Conservation (phyloP, 64 coral and sea anemone genomes). For the Montipora sp. region DNA sequence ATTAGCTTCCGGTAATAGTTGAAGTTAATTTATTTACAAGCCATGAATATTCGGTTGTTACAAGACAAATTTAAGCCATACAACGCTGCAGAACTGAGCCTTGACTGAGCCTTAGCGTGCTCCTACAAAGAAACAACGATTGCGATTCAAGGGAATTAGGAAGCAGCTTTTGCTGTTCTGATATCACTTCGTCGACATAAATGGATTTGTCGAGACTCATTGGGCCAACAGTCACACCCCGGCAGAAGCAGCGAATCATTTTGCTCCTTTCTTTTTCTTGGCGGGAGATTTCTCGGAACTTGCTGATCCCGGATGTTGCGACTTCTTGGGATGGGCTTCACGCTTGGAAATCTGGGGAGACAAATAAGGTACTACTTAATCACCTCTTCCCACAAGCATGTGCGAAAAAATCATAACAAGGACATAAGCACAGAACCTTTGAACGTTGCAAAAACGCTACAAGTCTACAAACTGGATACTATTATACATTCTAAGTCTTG, state of each 20-base stretch:
- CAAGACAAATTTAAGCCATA: no score
- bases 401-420: no score
- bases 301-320: constrained; percentile 78
- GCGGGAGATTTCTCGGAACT: constrained; percentile 76
- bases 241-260: constrained; percentile 4
- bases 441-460: no score
- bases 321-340: constrained; percentile 89
- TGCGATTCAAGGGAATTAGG: neutral
- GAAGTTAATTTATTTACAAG: no score
- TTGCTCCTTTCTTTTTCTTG: constrained; percentile 86
- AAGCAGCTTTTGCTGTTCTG: neutral
- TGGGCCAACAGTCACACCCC: no score
- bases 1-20: no score
- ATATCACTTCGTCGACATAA: neutral
- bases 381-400: neutral
- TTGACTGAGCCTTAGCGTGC: neutral
- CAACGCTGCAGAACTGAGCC: neutral
- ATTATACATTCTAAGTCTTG: no score
- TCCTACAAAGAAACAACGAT: neutral
- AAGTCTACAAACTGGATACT: no score
- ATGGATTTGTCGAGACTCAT: neutral
- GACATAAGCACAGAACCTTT: no score
- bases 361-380: neutral
- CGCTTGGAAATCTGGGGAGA: constrained; percentile 73
- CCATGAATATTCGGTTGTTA: no score